A percentile compares a stretch with the other conserved stretches of the same genome.
Conservation (phyloP, 1,140 invertebrate species). For the Catajapyx aquilonaris region DNA sequence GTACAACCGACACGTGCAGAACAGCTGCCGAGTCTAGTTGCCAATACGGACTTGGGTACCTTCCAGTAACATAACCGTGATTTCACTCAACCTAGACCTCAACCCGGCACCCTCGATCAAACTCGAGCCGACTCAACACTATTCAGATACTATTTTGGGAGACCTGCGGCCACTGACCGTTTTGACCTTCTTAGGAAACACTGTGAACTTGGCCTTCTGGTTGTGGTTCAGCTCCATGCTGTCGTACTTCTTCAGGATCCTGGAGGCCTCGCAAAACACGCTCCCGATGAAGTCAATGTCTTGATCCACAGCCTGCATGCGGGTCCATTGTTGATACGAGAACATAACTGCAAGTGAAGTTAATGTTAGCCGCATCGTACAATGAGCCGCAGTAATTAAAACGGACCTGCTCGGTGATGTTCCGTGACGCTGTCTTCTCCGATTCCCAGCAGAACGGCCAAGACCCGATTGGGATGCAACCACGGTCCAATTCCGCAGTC, state of each 20-base stretch:
- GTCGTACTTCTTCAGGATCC: constrained; percentile 40
- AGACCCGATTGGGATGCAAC: constrained; percentile 41
- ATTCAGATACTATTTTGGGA: no score
- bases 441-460: constrained; percentile 58
- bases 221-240: constrained; percentile 25
- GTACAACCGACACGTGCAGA: no score
- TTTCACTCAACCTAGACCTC: no score
- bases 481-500: constrained; percentile 34
- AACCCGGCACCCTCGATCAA: no score
- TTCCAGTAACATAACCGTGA: no score
- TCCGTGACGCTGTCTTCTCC: constrained; percentile 35
- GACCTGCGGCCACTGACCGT: no score
- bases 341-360: constrained; percentile 30
- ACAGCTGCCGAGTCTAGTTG: no score
- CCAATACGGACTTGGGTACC: no score
- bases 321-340: constrained; percentile 49
- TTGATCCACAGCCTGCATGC: constrained; percentile 50
- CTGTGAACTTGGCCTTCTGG: constrained; percentile 44
- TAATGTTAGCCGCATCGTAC: neutral
- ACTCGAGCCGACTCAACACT: no score
- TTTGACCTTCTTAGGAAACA: constrained; percentile 59
- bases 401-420: no score
- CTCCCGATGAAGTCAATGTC: constrained; percentile 60
- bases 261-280: constrained; percentile 49
- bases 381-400: no score